phyloP scores from a whole-genome alignment of 2,888 invertebrate species.

The Orthosia gracilis region DNA sequence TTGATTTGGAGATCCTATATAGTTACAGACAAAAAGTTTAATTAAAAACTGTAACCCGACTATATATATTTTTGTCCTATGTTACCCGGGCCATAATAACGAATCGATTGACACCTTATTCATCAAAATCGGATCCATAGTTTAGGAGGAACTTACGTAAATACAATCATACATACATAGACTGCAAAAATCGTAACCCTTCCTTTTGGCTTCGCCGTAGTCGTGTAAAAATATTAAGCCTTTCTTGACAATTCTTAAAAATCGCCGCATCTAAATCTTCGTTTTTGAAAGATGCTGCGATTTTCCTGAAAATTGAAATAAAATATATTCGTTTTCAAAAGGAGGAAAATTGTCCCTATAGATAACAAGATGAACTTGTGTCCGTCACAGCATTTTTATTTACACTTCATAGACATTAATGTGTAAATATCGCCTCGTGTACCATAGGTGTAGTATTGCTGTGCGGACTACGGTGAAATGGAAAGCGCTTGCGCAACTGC shows the following conservation, averaged over 20 bases:
- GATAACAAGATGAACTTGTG: constrained; percentile 13
- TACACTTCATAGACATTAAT: constrained; percentile 40
- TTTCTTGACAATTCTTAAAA: background rate
- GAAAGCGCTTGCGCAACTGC: constrained; percentile 89
- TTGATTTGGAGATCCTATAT: background rate
- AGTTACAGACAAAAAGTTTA: background rate
- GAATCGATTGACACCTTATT: too few relatives aligned
- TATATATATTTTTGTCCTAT: too few relatives aligned
- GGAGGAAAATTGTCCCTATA: constrained; percentile 13
- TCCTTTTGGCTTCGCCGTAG: too few relatives aligned
- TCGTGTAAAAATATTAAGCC: background rate
- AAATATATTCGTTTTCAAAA: constrained; percentile 14
- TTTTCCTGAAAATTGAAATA: background rate
- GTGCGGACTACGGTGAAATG: constrained; percentile 82
- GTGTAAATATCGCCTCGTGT: constrained; percentile 36
- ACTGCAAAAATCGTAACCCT: too few relatives aligned
- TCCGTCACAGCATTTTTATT: constrained; percentile 35
- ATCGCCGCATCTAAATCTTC: background rate
- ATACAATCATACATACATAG: too few relatives aligned
- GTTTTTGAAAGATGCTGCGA: background rate
- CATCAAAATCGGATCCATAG: too few relatives aligned
- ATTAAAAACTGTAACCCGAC: too few relatives aligned
- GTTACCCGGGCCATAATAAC: too few relatives aligned
- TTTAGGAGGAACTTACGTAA: too few relatives aligned
- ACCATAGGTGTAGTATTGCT: constrained; percentile 49